Evolutionary conservation across 2,888 invertebrate species (phyloP).

Genomic region (Apocheima hispidaria): DNA sequence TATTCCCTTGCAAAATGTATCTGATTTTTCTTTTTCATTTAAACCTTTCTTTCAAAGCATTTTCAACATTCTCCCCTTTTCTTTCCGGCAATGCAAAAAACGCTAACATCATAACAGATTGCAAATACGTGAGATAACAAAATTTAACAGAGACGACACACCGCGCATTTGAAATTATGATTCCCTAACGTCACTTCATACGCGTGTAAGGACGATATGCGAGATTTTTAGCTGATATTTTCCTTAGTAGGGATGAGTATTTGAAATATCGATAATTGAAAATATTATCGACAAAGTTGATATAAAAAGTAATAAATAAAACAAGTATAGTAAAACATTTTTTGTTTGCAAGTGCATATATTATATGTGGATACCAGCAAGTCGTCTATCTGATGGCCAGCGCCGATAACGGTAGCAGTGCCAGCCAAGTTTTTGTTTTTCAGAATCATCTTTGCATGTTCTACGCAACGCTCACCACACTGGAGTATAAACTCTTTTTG

Average conservation of each 20-base stretch:
- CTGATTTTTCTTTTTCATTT: constrained; percentile 5
- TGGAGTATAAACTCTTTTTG: too few species aligned
- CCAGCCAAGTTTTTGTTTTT: too few species aligned
- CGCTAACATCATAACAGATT: constrained; percentile 30
- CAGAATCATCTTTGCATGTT: too few species aligned
- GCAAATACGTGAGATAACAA: constrained; percentile 44
- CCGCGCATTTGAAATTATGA: constrained; percentile 47
- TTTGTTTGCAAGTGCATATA: too few species aligned
- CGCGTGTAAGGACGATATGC: constrained; percentile 32
- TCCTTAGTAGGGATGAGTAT: constrained; percentile 23
- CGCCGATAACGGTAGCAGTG: too few species aligned
- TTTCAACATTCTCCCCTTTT: constrained; percentile 8
- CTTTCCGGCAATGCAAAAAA: constrained; percentile 22
- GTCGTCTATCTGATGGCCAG: too few species aligned
- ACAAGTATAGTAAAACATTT: too few species aligned
- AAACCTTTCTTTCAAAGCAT: constrained; percentile 12
- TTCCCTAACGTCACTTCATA: constrained; percentile 42
- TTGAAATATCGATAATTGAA: neutral
- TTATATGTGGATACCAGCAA: too few species aligned
- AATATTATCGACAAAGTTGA: neutral
- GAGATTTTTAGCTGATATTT: constrained; percentile 33
- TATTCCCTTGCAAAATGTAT: neutral
- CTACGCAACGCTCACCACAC: too few species aligned
- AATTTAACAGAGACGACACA: constrained; percentile 41
- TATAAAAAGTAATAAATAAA: neutral